Evolutionary conservation across 2,113 vertebrate genomes (phyloP).

Genomic region (Isurus oxyrinchus): DNA sequence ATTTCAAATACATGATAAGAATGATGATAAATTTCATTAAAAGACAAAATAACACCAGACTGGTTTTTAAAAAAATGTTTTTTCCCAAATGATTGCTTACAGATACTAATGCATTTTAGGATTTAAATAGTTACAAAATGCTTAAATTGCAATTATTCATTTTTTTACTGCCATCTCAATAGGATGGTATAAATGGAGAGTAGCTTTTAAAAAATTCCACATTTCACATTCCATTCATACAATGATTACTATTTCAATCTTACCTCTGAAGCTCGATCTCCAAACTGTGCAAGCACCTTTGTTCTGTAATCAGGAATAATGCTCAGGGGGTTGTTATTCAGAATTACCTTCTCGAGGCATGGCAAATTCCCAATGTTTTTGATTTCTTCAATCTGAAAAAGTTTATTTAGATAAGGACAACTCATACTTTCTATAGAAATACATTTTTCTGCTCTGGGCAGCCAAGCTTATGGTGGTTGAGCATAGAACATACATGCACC

Average conservation of each 20-base stretch:
- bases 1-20: background rate
- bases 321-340: constrained; percentile 80
- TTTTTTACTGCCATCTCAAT: background rate
- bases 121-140: background rate
- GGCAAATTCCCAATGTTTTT: constrained; percentile 76
- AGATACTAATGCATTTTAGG: background rate
- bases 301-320: constrained; percentile 96
- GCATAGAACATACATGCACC: background rate
- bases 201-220: background rate
- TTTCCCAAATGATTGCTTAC: background rate
- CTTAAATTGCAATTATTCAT: background rate
- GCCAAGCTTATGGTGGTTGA: background rate
- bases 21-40: background rate
- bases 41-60: background rate
- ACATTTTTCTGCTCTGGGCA: too few species aligned
- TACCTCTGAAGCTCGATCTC: constrained; percentile 92
- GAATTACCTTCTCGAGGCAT: constrained; percentile 77
- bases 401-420: background rate
- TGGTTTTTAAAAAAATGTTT: background rate
- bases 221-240: background rate
- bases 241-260: background rate
- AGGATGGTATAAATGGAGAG: background rate
- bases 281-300: constrained; percentile 90
- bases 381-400: constrained; percentile 80
- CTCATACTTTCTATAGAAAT: background rate